A percentile compares a stretch with the other conserved stretches of the same genome.
phyloP scores from a whole-genome alignment of 2,113 vertebrate species.

The Xiphophorus couchianus region DNA sequence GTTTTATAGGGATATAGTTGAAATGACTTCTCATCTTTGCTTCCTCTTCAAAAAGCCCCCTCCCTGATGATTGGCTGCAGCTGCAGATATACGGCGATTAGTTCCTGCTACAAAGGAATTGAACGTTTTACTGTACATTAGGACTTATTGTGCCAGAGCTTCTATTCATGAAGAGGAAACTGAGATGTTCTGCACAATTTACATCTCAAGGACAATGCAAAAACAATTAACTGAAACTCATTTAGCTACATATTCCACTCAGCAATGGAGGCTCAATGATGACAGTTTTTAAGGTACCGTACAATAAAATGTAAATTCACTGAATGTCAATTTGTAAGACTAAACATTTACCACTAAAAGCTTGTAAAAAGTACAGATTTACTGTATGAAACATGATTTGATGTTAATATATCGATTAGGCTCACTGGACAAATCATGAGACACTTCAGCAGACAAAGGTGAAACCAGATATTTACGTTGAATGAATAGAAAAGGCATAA shows the following conservation, averaged over 20 bases:
- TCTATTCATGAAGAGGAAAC: neutral
- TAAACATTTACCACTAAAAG: neutral
- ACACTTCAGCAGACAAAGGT: neutral
- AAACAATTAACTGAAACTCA: neutral
- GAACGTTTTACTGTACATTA: slow-evolving; percentile 17
- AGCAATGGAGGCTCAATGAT: neutral
- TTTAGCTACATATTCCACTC: neutral
- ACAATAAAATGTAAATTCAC: neutral
- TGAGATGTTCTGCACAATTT: neutral
- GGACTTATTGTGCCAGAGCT: neutral
- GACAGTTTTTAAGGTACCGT: neutral
- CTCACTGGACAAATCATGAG: neutral
- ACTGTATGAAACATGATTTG: neutral
- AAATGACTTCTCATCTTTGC: slow-evolving; percentile 22
- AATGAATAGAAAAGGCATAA: too few relatives aligned
- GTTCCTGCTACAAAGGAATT: slow-evolving; percentile 34
- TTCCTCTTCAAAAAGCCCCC: slow-evolving; percentile 3
- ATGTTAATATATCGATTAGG: neutral
- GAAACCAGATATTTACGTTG: neutral
- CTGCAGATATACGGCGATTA: slow-evolving; percentile 15
- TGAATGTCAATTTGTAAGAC: neutral
- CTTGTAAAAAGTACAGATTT: neutral
- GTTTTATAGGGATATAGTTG: slow-evolving; percentile 2
- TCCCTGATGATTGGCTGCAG: slow-evolving; percentile 4
- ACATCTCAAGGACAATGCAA: neutral